phyloP scores from a whole-genome alignment of 2,888 invertebrate genomes.

The Conus canariensis region DNA sequence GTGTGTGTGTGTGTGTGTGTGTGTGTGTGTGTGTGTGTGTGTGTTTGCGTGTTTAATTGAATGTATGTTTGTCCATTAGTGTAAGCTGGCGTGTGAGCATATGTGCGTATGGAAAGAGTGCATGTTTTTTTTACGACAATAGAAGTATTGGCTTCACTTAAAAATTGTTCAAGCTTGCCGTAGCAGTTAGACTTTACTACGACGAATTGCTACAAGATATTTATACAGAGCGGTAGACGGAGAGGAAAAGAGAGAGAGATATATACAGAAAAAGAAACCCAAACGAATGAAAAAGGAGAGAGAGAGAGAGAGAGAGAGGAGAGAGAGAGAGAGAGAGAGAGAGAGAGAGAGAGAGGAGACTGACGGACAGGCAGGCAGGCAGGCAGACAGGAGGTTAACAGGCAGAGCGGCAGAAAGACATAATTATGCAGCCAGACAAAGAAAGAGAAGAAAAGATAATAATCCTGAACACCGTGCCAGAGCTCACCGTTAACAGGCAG shows the following conservation, averaged over 20 bases:
- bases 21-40: not conserved
- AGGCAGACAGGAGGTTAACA: not conserved
- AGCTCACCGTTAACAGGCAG: no score
- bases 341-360: not conserved
- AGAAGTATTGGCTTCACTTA: not conserved
- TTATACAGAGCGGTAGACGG: not conserved
- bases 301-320: not conserved
- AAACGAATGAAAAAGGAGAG: not conserved
- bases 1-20: not conserved
- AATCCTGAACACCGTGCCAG: no score
- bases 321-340: not conserved
- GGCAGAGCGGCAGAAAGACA: not conserved
- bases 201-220: no score
- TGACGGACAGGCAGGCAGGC: not conserved
- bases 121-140: no score
- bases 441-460: not conserved
- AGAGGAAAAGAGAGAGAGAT: not conserved
- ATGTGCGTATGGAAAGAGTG: not conserved
- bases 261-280: no score
- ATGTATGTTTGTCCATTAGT: not conserved
- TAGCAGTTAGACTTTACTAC: no score
- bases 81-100: not conserved
- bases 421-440: not conserved
- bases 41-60: not conserved
- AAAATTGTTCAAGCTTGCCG: not conserved